These are phyloP conservation scores for Sebastes cheni DNA, from an alignment of 2,797 vertebrate genomes.

Conservation along the genomic window DNA sequence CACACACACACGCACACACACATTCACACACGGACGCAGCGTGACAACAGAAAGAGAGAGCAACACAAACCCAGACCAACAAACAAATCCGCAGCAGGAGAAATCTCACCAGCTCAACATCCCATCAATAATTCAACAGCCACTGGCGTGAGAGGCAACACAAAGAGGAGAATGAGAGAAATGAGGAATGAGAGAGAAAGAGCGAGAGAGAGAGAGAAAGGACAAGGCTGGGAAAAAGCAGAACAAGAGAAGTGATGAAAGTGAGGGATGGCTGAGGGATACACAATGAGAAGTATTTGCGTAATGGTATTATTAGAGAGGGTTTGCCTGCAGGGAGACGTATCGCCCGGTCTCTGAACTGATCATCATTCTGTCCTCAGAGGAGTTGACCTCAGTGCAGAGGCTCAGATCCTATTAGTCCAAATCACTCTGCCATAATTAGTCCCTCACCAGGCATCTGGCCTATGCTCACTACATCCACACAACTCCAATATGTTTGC, in stretches of 20 bases:
- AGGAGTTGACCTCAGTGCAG: conserved; percentile 61
- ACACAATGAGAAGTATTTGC: conserved; percentile 55
- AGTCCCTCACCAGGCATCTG: conserved; percentile 52
- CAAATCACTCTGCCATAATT: conserved; percentile 68
- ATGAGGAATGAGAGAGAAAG: conserved; percentile 3
- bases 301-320: conserved; percentile 47
- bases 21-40: not conserved
- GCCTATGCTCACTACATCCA: conserved; percentile 54
- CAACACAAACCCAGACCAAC: conserved; percentile 54
- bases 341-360: conserved; percentile 54
- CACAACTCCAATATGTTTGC: conserved; percentile 42
- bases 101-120: conserved; percentile 74
- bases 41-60: conserved; percentile 45
- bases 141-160: conserved; percentile 63
- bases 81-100: conserved; percentile 67
- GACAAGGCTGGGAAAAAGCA: not conserved
- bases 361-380: conserved; percentile 61
- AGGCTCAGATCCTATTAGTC: conserved; percentile 64
- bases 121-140: conserved; percentile 81
- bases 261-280: conserved; percentile 46
- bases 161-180: conserved; percentile 36
- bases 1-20: not conserved
- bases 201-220: not conserved
- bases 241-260: conserved; percentile 38
- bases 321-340: conserved; percentile 45